These are phyloP conservation scores for Plebejus argus DNA, from an alignment of 2,888 invertebrate species.

Conservation along the genomic window DNA sequence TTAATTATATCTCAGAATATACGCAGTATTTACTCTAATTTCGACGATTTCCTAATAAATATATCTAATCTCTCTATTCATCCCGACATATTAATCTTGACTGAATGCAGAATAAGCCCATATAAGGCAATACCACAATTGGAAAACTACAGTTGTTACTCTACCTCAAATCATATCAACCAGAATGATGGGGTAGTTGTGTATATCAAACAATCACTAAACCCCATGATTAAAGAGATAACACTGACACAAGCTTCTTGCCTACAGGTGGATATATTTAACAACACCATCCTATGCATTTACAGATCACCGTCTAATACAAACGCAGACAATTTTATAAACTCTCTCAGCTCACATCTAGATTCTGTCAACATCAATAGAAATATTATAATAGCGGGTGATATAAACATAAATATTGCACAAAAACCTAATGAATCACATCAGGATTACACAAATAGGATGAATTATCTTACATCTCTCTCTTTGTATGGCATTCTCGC, in stretches of 20 bases:
- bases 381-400: not conserved
- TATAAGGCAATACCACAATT: not conserved
- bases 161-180: not conserved
- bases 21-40: not conserved
- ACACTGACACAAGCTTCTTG: not conserved
- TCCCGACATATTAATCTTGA: constrained; percentile 1
- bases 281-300: not conserved
- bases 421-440: not conserved
- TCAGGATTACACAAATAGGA: not conserved
- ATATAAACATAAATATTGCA: constrained; percentile 27
- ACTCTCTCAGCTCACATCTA: not conserved
- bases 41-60: not conserved
- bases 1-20: constrained; percentile 1
- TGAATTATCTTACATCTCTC: constrained; percentile 24
- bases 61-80: not conserved
- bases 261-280: not conserved
- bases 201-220: not conserved
- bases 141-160: not conserved
- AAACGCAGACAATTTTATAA: constrained; percentile 2
- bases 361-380: not conserved
- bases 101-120: not conserved
- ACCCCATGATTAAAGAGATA: not conserved
- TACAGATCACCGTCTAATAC: constrained; percentile 5
- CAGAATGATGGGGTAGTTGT: not conserved
- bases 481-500: constrained; percentile 27